Base-by-base conservation (phyloP, 2,888 invertebrate species). In the Drosophila paramelanica region DNA sequence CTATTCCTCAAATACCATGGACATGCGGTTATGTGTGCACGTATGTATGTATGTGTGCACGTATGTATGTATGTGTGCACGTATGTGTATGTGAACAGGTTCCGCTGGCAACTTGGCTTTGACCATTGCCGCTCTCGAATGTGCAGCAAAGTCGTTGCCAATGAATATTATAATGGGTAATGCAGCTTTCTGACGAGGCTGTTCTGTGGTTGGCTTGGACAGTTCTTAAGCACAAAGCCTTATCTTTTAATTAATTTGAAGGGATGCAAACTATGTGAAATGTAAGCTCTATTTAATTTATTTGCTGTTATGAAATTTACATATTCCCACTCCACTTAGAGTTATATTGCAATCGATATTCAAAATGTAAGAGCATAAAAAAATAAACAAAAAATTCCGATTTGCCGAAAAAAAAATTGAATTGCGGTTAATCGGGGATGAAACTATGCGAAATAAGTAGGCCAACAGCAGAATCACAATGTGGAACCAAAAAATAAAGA, bases 121-220 rank as follows among this genome's bases (percentile, higher is more conserved):
- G 69, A 64, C 55, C 57, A 60, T 53, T 66, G 64, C 69, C 57
- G 65, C 67, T 41, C 41, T 59, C 14, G 55, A 46, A 46, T 50
- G 55, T 71, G 55, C 73, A 58, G 23, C 27, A 43, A 51, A 55
- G 33, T 60, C 56, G 17, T 67, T 77, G 69, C 66, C 84, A 74
- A 80, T 74, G 68, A 70, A 68, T 83, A 68, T 60, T 57, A 45
- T 41, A 47, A 23, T 31, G 45, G 43, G 39, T 50, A 50, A 42
- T 49, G 51, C n/a, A 10, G 33, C n/a, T 25, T 3, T 11, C 14
- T 7, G 7, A 14, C 8, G 5, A 7, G n/a, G 10, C 42, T 14
- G 5, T 5, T 17, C 13, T n/a, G 5, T 17, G 20, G 17, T 5
- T 4, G 14, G 20, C 31, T 14, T 51, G 13, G 17, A 50, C 23